phyloP scores from a whole-genome alignment of 2,113 vertebrate genomes.

The Hiodon tergisus region DNA sequence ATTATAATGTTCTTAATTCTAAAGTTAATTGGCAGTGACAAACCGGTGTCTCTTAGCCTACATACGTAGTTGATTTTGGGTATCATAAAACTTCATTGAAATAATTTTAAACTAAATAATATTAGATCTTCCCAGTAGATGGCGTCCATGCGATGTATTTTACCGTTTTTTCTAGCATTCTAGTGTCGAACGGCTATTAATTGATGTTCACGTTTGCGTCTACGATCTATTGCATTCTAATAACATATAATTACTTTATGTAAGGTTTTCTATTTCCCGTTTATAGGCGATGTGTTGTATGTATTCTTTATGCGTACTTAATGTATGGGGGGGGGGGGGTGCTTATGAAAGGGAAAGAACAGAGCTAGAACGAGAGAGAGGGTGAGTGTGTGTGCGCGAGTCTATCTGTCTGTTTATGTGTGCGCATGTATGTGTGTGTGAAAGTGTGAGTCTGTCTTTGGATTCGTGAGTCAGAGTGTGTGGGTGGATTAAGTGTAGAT shows the following conservation, averaged over 20 bases:
- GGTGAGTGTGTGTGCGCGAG: neutral
- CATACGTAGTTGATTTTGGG: too few relatives aligned
- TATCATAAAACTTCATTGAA: neutral
- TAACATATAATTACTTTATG: neutral
- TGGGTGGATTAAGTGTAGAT: constrained; percentile 37
- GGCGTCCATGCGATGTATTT: neutral
- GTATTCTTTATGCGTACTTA: neutral
- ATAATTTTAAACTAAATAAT: neutral
- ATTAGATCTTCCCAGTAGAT: neutral
- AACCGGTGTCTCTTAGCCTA: too few relatives aligned
- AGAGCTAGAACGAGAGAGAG: neutral
- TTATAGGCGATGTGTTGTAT: neutral
- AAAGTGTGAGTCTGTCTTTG: constrained; percentile 5
- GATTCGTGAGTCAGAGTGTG: constrained; percentile 24
- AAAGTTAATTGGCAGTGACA: too few relatives aligned
- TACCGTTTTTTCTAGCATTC: neutral
- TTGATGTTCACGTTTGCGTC: too few relatives aligned
- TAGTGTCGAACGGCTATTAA: neutral
- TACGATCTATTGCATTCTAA: too few relatives aligned
- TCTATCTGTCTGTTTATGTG: neutral
- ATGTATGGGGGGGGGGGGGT: neutral
- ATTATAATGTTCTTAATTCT: too few relatives aligned
- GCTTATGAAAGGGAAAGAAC: neutral
- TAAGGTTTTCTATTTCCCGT: neutral
- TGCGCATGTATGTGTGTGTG: constrained; percentile 1